These are phyloP conservation scores for Volucella inflata DNA, from an alignment of 2,888 invertebrate genomes.

Conservation along the genomic window DNA sequence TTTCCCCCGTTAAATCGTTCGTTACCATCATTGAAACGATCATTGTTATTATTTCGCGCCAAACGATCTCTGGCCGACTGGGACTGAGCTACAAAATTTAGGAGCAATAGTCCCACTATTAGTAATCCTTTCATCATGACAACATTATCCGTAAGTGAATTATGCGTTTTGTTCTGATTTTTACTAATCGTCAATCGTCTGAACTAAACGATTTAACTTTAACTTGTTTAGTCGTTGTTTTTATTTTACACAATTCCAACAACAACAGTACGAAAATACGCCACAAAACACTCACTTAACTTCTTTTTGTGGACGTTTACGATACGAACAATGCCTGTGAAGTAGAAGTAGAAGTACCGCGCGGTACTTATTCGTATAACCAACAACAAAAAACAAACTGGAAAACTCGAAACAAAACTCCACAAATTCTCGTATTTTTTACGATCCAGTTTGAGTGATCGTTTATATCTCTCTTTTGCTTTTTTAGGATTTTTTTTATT, in stretches of 20 bases:
- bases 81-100: conserved; percentile 79
- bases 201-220: conserved; percentile 20
- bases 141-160: conserved; percentile 75
- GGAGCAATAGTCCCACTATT: conserved; percentile 79
- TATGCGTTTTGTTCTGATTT: conserved; percentile 42
- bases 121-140: conserved; percentile 80
- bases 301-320: conserved; percentile 28
- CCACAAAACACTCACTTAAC: conserved; percentile 49
- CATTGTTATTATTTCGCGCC: conserved; percentile 77
- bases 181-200: conserved; percentile 39
- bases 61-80: conserved; percentile 78
- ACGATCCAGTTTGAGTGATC: conserved; percentile 75
- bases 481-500: neutral
- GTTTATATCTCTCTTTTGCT: conserved; percentile 51
- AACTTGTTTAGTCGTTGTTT: conserved; percentile 11
- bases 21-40: conserved; percentile 41
- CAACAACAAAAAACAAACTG: too few relatives aligned
- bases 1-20: conserved; percentile 33
- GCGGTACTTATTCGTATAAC: conserved; percentile 49
- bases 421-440: conserved; percentile 61
- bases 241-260: conserved; percentile 14
- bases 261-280: conserved; percentile 21
- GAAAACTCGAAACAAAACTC: too few relatives aligned
- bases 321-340: conserved; percentile 57
- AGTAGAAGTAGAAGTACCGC: conserved; percentile 62